Evolutionary conservation across 2,113 vertebrate genomes (phyloP).

Genomic region (Cinclus cinclus): DNA sequence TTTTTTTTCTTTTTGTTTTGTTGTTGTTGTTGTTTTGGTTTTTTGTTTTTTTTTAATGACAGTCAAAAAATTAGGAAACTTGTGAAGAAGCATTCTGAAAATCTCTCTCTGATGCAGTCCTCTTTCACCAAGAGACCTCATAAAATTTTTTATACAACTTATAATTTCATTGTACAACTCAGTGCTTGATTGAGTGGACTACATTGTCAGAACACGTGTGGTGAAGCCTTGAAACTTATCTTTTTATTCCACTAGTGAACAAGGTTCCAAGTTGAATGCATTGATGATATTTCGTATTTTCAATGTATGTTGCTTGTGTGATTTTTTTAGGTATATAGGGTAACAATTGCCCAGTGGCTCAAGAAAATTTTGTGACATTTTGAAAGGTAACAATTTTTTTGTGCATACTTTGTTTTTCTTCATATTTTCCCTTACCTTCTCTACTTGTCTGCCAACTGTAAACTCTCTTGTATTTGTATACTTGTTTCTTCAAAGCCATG

Average conservation of each 20-base stretch:
- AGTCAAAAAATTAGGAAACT: neutral
- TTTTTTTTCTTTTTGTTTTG: neutral
- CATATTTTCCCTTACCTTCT: fast-evolving
- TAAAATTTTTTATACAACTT: neutral
- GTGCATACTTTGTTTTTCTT: neutral
- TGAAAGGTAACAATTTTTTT: neutral
- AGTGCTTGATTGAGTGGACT: neutral
- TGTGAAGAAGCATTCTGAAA: neutral
- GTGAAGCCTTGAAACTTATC: neutral
- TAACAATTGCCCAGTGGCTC: neutral
- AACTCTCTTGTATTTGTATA: neutral
- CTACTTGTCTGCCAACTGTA: neutral
- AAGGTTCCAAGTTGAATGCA: neutral
- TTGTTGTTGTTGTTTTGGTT: too few relatives aligned
- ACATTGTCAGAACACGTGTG: neutral
- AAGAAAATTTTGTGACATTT: neutral
- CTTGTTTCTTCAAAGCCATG: neutral
- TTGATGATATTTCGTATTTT: neutral
- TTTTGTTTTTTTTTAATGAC: too few relatives aligned
- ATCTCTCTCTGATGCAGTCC: neutral
- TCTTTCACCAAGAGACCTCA: neutral
- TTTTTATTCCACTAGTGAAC: neutral
- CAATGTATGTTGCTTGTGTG: neutral
- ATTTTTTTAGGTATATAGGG: neutral
- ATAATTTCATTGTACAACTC: neutral